Evolutionary conservation across 2,113 vertebrate genomes (phyloP), one percentile per base, ranked within the genome.

Genomic region (Lepus americanus): DNA sequence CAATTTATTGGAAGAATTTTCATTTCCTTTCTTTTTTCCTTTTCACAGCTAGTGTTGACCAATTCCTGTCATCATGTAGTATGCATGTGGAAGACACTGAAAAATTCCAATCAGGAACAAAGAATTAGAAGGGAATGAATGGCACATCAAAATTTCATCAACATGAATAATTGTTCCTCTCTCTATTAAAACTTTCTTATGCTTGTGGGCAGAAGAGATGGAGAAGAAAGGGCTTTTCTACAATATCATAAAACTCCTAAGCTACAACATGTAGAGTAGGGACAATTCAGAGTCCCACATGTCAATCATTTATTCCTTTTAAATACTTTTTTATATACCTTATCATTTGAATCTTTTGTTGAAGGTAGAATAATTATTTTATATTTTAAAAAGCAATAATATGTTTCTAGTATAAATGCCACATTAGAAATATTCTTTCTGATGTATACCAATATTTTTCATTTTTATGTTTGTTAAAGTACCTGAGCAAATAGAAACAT

Each of bases 351-450:
- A 80, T 23, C 59, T 64, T 83, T n/a, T 80, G 1, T 61, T 70
- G 44, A 73, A 44, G 66, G 0, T 61, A 83, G 39, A 87, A 78
- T 63, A 93, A 81, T 63, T 83, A 39, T 19, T 88, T 94, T 82
- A 66, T 69, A 19, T 76, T 87, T 59, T 25, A 76, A 93, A 88
- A 91, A 63, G n/a, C 36, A 94, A n/a, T 64, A 76, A 29, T 74
- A 14, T 84, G 44, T 87, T 92, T 87, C 51, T 70, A 36, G 20
- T 61, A 90, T 96, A 94, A 80, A 55, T 29, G 6, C 70, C 69
- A n/a, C 20, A 76, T 66, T 39, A 90, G 93, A 94, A 95, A 86
- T 76, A 81, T 83, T 36, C 10, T 95, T 39, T 61, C 92, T 25
- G 12, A 79, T 49, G 33, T 67, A 92, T 36, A 61, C 33, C 55